Evolutionary conservation across 2,797 vertebrate genomes (phyloP).

Genomic region (Centropyge bicolor): DNA sequence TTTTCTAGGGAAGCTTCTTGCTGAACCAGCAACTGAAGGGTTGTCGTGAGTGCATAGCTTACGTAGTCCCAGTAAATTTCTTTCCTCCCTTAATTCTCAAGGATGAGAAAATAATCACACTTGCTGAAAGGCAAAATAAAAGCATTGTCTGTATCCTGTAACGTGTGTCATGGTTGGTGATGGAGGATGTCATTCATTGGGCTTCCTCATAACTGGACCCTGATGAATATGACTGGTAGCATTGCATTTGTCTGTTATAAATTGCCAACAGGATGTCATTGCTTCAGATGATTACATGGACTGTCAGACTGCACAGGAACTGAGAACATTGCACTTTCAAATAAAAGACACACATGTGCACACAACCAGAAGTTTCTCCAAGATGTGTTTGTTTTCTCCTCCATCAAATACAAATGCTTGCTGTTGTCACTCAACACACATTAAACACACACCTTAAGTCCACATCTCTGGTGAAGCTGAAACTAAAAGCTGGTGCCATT

Average conservation of each 20-base stretch:
- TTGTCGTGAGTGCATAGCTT: no score
- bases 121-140: not conserved
- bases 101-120: conserved; percentile 25
- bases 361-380: not conserved
- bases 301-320: not conserved
- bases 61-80: no score
- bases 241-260: not conserved
- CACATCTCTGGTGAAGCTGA: not conserved
- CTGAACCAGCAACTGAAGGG: no score
- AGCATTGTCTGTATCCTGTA: not conserved
- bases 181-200: not conserved
- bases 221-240: not conserved
- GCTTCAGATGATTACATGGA: not conserved
- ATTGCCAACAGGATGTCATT: not conserved
- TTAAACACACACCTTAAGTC: conserved; percentile 2
- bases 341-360: conserved; percentile 5
- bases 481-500: conserved; percentile 13
- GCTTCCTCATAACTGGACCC: not conserved
- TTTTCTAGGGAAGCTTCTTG: no score
- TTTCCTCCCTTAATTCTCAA: conserved; percentile 4
- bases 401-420: not conserved
- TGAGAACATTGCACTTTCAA: not conserved
- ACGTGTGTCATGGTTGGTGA: not conserved
- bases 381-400: not conserved
- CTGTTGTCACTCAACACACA: not conserved